Conservation (phyloP, 2,113 vertebrate species). For the Notechis scutatus region DNA sequence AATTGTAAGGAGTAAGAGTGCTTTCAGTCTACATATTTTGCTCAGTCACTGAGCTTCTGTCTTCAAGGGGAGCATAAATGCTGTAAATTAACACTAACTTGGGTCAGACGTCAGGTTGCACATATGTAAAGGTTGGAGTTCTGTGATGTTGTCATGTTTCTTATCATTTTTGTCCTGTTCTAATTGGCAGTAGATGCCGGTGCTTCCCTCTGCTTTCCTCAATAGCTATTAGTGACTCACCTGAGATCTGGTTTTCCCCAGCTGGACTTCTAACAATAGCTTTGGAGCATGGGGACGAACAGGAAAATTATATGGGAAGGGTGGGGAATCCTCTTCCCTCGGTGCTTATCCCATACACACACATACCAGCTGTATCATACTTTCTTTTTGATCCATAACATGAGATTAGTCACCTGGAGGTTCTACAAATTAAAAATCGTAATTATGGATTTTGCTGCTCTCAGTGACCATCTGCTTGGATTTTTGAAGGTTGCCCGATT, state of each 20-base stretch:
- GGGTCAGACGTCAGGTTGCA: too few species aligned
- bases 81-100: too few species aligned
- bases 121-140: not conserved
- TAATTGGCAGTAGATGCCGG: not conserved
- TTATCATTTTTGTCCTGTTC: not conserved
- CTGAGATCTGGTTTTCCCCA: not conserved
- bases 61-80: not conserved
- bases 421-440: not conserved
- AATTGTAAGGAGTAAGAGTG: not conserved
- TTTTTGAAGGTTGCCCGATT: constrained; percentile 49
- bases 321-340: not conserved
- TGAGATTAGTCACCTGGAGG: not conserved
- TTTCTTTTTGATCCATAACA: not conserved
- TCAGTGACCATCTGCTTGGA: not conserved
- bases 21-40: not conserved
- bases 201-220: not conserved
- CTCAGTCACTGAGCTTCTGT: not conserved
- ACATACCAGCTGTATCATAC: not conserved
- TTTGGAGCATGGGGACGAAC: not conserved
- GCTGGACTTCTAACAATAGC: not conserved
- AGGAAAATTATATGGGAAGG: not conserved
- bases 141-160: not conserved
- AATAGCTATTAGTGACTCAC: not conserved
- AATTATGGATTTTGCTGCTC: not conserved
- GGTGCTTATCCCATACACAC: not conserved